Base-by-base conservation (phyloP, 2,888 invertebrate species). In the Cabera pusaria region DNA sequence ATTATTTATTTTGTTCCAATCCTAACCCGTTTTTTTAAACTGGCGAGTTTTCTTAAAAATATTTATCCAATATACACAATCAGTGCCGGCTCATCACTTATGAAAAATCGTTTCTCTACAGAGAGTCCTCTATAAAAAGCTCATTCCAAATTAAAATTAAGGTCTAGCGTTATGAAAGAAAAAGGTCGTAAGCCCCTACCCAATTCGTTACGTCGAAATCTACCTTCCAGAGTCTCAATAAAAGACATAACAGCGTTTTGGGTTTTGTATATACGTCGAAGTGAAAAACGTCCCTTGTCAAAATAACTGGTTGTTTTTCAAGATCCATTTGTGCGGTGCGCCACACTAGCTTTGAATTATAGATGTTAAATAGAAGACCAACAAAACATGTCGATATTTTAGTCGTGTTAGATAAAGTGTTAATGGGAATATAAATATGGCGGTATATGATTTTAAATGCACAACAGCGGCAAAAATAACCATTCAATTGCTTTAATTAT, bases 61-160 rank as follows among this genome's bases (percentile, higher is more conserved):
- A 82, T 85, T 81, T 80, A 82, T 79, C 84, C 82, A 83, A 79
- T 83, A 80, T 68, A 75, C 67, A 74, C 73, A 86, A 87, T 87
- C 82, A 74, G 86, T 79, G 78, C 86, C 84, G 87, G 78, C 79
- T 83, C 85, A 85, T 88, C 75, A 83, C 61, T 86, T 85, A 88
- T 88, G 84, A 88, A 87, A 86, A 83, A 88, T 85, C 70, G 85
- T 76, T 84, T 72, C 80, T 83, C 73, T 71, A 70, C 73, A 72
- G 64, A 76, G 64, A 82, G 69, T 76, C 70, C 71, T 80, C 84
- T 84, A 85, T 85, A 87, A 87, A 88, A 88, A 88, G 76, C 81
- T 84, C 78, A 84, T 86, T 84, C 72, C 67, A 83, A 87, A 88
- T 88, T 88, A 87, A 88, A 87, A 88, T 86, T 86, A 85, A 87